These are phyloP conservation scores for Pseudomyrmex pallidus DNA, from an alignment of 1,140 invertebrate species.

Conservation along the genomic window DNA sequence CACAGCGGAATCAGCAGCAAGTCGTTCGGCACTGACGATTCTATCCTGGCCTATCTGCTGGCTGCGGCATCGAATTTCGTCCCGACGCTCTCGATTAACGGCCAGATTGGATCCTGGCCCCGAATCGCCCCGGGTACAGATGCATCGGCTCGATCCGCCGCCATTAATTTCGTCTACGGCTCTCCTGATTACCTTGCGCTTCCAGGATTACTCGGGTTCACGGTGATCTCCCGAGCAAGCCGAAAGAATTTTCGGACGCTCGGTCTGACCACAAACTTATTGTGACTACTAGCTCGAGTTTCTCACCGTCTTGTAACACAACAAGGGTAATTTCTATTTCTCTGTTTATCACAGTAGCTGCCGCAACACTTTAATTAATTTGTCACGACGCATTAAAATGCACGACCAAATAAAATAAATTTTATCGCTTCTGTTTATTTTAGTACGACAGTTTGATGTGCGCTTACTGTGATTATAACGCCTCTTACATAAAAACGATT, in stretches of 20 bases:
- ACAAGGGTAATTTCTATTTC: not conserved
- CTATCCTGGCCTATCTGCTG: constrained; percentile 61
- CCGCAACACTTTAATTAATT: not conserved
- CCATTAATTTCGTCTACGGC: constrained; percentile 74
- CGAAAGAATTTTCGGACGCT: constrained; percentile 64
- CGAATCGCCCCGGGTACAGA: constrained; percentile 73
- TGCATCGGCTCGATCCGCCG: constrained; percentile 73
- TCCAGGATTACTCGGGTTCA: constrained; percentile 68
- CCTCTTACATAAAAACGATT: not conserved
- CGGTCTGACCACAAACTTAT: constrained; percentile 66
- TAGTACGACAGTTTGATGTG: no score
- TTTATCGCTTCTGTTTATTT: no score
- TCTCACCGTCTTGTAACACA: constrained; percentile 33
- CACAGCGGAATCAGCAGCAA: constrained; percentile 25
- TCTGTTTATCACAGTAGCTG: not conserved
- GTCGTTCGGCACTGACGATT: constrained; percentile 30
- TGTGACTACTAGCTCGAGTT: constrained; percentile 49
- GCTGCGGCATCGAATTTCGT: constrained; percentile 58
- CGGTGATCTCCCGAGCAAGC: constrained; percentile 11
- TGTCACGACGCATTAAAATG: not conserved
- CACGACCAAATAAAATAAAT: no score
- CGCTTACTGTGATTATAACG: no score
- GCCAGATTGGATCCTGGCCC: constrained; percentile 74
- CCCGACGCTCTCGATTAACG: constrained; percentile 76
- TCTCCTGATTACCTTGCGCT: constrained; percentile 73